Conservation (phyloP, 2,797 vertebrate species). For the Mormyrus proboscirostris region DNA sequence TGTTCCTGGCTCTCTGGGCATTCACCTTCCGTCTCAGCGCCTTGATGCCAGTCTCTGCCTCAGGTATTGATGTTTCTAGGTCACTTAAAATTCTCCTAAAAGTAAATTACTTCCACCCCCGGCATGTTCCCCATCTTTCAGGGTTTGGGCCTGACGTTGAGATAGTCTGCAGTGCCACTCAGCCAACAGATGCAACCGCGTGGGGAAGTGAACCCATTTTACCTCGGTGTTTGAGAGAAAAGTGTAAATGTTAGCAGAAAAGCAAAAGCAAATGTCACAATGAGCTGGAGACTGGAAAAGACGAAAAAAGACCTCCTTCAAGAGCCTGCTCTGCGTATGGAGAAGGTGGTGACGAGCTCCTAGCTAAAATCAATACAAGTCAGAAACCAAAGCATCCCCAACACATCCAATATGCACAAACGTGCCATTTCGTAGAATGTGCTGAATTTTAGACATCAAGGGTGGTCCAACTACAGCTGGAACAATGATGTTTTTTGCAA, state of each 20-base stretch:
- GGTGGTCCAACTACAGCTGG: neutral
- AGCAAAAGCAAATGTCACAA: neutral
- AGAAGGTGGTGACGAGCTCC: neutral
- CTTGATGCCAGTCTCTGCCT: neutral
- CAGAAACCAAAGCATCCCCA: neutral
- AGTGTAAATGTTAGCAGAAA: neutral
- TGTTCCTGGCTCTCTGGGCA: neutral
- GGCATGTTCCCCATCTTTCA: neutral
- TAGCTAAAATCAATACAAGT: neutral
- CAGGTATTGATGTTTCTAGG: neutral
- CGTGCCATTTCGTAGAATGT: neutral
- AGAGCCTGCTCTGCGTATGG: neutral
- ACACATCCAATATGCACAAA: neutral
- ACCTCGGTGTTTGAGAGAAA: neutral
- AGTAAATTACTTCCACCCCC: neutral
- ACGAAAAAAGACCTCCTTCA: neutral
- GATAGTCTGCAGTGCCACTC: neutral
- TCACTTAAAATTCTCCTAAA: neutral
- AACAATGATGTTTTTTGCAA: neutral
- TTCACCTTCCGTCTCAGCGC: neutral
- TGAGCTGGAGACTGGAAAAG: neutral
- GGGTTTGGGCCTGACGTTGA: neutral
- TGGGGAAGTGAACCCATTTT: neutral
- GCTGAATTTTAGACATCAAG: neutral
- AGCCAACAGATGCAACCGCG: neutral